phyloP scores from a whole-genome alignment of 1,140 invertebrate genomes.

The Drosophila fuyamai region DNA sequence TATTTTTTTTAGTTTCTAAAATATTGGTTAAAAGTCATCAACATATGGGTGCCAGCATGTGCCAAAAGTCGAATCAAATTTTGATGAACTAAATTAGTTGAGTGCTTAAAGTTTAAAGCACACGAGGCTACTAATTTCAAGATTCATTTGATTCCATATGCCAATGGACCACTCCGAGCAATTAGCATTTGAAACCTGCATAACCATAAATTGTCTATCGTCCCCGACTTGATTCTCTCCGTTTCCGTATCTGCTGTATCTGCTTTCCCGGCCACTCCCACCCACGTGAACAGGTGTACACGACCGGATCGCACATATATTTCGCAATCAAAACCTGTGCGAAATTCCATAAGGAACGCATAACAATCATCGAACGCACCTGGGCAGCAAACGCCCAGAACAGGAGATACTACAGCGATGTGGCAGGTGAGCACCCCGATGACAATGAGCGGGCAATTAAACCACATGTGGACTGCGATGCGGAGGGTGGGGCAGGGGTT shows the following conservation, averaged over 20 bases:
- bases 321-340: conserved; percentile 95
- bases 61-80: background rate
- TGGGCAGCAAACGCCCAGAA: conserved; percentile 90
- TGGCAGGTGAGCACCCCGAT: conserved; percentile 86
- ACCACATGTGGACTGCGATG: conserved; percentile 32
- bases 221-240: conserved; percentile 19
- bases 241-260: background rate
- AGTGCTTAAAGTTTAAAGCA: conserved; percentile 16
- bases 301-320: conserved; percentile 86
- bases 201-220: conserved; percentile 63
- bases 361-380: conserved; percentile 91
- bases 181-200: conserved; percentile 67
- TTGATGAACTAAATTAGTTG: background rate
- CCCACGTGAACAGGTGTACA: conserved; percentile 53
- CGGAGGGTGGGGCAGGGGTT: background rate
- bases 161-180: conserved; percentile 13
- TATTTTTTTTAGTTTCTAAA: too few relatives aligned
- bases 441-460: conserved; percentile 69
- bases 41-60: too few relatives aligned
- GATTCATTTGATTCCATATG: background rate
- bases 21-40: too few relatives aligned
- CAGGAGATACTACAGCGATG: conserved; percentile 92
- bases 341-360: conserved; percentile 91
- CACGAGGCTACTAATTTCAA: background rate
- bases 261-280: background rate